A percentile compares a stretch with the other conserved stretches of the same genome.
Conservation (phyloP, 2,113 vertebrate genomes). For the Gymnogyps californianus region DNA sequence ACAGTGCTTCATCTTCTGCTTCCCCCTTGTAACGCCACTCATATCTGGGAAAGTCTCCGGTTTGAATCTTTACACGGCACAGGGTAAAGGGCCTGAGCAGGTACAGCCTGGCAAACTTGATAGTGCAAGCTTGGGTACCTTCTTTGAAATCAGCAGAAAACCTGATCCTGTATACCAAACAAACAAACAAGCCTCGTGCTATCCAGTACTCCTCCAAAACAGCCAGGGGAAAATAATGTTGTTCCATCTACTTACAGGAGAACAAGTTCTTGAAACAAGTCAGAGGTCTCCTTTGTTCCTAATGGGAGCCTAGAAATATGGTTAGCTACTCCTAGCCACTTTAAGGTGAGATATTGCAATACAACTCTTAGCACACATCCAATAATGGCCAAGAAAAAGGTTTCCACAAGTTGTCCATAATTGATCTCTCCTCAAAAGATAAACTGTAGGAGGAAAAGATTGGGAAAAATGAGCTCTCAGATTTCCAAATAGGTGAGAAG, state of each 20-base stretch:
- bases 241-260: accelerated
- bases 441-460: not conserved
- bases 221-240: not conserved
- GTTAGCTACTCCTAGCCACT: not conserved
- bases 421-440: not conserved
- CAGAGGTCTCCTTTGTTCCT: not conserved
- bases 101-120: not conserved
- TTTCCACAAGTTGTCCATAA: not conserved
- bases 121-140: not conserved
- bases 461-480: not conserved
- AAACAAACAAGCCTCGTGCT: not conserved
- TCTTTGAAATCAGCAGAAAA: not conserved
- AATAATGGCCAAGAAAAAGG: not conserved
- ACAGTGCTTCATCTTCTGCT: not conserved
- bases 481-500: not conserved
- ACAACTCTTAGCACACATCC: not conserved
- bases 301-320: not conserved
- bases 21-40: not conserved
- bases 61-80: not conserved
- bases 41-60: not conserved
- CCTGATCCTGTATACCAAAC: not conserved
- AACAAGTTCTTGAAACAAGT: not conserved
- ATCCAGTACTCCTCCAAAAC: not conserved
- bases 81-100: not conserved
- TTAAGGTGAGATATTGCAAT: not conserved